Conservation (phyloP, 2,797 vertebrate species). For the Pogoniulus pusillus region DNA sequence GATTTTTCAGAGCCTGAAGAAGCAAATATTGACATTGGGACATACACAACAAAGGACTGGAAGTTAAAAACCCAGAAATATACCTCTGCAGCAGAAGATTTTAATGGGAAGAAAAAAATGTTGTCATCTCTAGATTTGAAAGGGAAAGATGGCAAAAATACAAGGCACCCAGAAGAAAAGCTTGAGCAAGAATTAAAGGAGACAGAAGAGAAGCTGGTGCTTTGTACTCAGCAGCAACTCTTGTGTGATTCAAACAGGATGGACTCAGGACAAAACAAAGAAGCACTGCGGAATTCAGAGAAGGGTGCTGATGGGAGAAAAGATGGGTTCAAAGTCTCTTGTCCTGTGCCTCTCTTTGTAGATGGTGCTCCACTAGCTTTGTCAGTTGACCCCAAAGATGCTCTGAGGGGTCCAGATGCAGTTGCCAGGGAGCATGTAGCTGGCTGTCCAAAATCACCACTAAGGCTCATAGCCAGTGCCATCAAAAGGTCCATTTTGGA, state of each 20-base stretch:
- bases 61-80: not conserved
- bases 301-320: not conserved
- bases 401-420: not conserved
- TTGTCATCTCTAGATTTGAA: not conserved
- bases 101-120: not conserved
- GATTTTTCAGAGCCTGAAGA: not conserved
- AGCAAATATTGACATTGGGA: not conserved
- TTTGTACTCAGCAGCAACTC: slow-evolving; percentile 73
- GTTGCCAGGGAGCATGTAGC: not conserved
- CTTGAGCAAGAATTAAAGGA: not conserved
- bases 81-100: not conserved
- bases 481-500: slow-evolving; percentile 72
- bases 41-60: not conserved
- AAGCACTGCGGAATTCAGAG: not conserved
- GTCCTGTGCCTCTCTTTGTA: not conserved
- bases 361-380: not conserved
- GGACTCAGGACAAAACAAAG: not conserved
- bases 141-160: not conserved
- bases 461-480: slow-evolving; percentile 70
- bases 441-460: slow-evolving; percentile 64
- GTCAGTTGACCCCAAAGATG: not conserved
- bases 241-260: slow-evolving; percentile 71
- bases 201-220: slow-evolving; percentile 50
- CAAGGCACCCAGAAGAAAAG: not conserved
- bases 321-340: not conserved